phyloP scores from a whole-genome alignment of 1,140 invertebrate species.

The Phthorimaea operculella region DNA sequence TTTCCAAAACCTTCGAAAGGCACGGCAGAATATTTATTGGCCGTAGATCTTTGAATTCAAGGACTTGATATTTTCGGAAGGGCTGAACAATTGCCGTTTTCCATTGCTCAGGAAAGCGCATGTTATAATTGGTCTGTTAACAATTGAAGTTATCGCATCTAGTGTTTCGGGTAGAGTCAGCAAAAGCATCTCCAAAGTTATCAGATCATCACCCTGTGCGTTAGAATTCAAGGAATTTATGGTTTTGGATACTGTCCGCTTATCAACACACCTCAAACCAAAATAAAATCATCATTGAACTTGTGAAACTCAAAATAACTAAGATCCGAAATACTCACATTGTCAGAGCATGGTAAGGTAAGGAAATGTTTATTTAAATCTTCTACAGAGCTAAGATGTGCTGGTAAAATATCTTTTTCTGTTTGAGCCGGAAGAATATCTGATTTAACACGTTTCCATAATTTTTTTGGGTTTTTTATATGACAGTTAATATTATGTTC shows the following conservation, averaged over 20 bases:
- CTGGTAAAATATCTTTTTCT: background rate
- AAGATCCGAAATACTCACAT: background rate
- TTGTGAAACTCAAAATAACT: conserved; percentile 5
- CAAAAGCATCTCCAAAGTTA: conserved; percentile 4
- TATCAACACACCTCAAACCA: background rate
- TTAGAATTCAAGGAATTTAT: background rate
- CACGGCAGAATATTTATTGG: background rate
- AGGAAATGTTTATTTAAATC: conserved; percentile 7
- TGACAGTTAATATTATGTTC: conserved; percentile 5
- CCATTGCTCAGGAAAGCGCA: conserved; percentile 2
- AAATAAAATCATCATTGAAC: background rate
- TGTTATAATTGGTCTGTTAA: conserved; percentile 3
- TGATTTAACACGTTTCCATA: conserved; percentile 8
- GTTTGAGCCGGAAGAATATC: conserved; percentile 1
- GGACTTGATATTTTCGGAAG: background rate
- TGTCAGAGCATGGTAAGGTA: background rate
- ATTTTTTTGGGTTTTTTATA: background rate
- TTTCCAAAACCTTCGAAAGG: background rate
- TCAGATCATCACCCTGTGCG: background rate
- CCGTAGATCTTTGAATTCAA: background rate
- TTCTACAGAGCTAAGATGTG: background rate
- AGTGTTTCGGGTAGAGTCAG: background rate
- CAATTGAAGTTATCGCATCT: conserved; percentile 1
- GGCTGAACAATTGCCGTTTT: conserved; percentile 4
- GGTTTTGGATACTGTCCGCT: background rate